Evolutionary conservation across 2,113 vertebrate genomes (phyloP), one percentile per base, ranked within the genome.

Genomic region (Dascyllus trimaculatus): DNA sequence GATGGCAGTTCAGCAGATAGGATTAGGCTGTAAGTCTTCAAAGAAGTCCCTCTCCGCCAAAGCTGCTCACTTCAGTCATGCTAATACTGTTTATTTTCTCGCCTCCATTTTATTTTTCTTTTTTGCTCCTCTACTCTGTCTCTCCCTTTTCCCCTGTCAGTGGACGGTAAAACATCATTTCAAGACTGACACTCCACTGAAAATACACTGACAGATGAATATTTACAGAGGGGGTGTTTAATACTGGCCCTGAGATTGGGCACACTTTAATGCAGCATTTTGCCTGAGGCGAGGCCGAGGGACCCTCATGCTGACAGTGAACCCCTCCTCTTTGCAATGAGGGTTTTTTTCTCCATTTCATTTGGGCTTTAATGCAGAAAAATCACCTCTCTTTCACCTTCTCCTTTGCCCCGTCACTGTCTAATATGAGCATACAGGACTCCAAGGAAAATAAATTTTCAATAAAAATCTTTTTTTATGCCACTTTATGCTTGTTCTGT

Each of bases 1-100:
- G 85, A 85, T 78, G 70, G 84, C n/a, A 40, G 71, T 81, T 87
- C 82, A 85, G 88, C 82, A 85, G 88, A 85, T 71, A 75, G 91
- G 93, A 94, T 95, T 94, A 93, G 87, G 35, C 60, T 78, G 76
- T 56, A 89, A 92, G 82, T 91, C 93, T 92, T 94, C 93, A 92
- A 94, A 94, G 93, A 89, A 82, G 77, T 75, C 82, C 70, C 78
- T 82, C 75, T 88, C 61, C 40, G 18, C 83, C 29, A 84, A 80
- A 82, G 87, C 82, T 40, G 84, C 73, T 69, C 69, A 73, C 81
- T 88, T 87, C 85, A 84, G 65, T 85, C 61, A 88, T 77, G 68
- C 69, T 87, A 91, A 88, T 88, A 68, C 88, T 83, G 67, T 90
- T 90, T 85, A 70, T 81, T 84, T 87, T 74, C 73, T 76, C 82